These are phyloP conservation scores for Erebia aethiops DNA, from an alignment of 2,888 invertebrate genomes.

Conservation along the genomic window DNA sequence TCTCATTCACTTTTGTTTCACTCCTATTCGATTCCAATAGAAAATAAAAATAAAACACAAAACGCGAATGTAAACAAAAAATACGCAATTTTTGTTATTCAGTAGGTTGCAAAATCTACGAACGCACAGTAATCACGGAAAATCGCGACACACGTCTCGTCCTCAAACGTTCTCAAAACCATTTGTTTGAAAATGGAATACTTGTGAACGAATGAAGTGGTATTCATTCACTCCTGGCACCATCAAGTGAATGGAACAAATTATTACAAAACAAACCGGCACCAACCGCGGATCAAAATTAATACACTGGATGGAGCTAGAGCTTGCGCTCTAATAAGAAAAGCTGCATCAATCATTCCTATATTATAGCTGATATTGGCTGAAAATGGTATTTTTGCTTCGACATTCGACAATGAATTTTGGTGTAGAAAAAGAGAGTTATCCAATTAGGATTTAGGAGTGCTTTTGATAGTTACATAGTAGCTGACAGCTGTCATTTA, in stretches of 20 bases:
- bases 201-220: conserved; percentile 38
- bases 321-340: too few species aligned
- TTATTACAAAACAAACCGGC: conserved; percentile 34
- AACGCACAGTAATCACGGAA: conserved; percentile 76
- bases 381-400: too few species aligned
- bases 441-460: too few species aligned
- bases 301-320: too few species aligned
- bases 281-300: too few species aligned
- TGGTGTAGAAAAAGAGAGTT: too few species aligned
- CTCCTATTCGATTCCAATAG: conserved; percentile 25
- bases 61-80: conserved; percentile 30
- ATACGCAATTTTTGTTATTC: conserved; percentile 23
- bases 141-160: conserved; percentile 72
- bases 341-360: too few species aligned
- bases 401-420: too few species aligned
- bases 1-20: conserved; percentile 43
- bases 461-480: too few species aligned
- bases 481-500: too few species aligned
- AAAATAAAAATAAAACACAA: conserved; percentile 29
- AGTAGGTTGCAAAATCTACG: conserved; percentile 56
- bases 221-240: conserved; percentile 5
- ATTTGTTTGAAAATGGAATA: conserved; percentile 46
- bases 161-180: conserved; percentile 56
- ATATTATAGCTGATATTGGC: too few species aligned
- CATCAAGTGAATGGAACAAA: conserved; percentile 28